phyloP scores from a whole-genome alignment of 2,113 vertebrate species.

The Ibidorhyncha struthersii region DNA sequence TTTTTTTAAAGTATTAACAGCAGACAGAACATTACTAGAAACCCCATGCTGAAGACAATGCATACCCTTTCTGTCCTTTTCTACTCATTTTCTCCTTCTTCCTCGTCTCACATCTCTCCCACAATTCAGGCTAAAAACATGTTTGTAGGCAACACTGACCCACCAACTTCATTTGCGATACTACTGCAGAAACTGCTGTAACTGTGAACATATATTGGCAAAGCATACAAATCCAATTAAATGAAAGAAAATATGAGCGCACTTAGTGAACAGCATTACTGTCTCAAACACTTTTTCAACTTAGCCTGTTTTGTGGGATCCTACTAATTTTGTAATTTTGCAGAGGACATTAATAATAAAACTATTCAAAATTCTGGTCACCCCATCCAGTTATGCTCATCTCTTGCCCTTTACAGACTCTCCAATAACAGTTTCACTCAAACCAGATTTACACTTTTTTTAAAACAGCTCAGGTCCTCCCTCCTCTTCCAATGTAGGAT shows the following conservation, averaged over 20 bases:
- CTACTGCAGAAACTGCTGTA: not conserved
- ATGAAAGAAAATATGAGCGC: not conserved
- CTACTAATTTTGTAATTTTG: not conserved
- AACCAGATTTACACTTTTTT: not conserved
- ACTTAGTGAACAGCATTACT: not conserved
- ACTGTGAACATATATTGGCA: not conserved
- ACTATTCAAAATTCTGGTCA: not conserved
- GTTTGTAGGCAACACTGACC: not conserved
- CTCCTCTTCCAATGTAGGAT: not conserved
- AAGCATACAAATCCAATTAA: not conserved
- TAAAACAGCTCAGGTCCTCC: not conserved
- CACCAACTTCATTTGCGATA: not conserved
- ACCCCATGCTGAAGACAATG: accelerated
- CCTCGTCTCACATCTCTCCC: not conserved
- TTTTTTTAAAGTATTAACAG: not conserved
- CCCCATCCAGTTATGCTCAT: not conserved
- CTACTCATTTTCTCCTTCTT: not conserved
- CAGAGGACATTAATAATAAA: not conserved
- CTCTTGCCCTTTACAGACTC: not conserved
- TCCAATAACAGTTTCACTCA: not conserved
- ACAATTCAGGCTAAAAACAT: not conserved
- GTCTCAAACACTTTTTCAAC: not conserved
- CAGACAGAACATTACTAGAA: not conserved
- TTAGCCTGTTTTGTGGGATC: not conserved
- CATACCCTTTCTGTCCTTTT: not conserved